Conservation (phyloP, 1,140 invertebrate genomes). For the Caligus rogercresseyi region DNA sequence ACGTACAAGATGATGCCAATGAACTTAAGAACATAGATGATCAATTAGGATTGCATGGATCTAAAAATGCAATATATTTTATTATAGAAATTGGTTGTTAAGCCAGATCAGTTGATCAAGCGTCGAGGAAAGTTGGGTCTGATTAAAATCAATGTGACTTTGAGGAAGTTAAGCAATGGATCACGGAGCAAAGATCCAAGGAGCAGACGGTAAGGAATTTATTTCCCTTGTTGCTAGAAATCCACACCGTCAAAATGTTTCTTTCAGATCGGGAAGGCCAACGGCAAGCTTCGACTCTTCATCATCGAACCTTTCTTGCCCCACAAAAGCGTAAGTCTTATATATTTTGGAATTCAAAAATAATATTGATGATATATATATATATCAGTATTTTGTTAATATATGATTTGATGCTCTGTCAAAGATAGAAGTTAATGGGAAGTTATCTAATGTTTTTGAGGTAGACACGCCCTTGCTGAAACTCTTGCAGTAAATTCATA, state of each 20-base stretch:
- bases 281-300: constrained; percentile 73
- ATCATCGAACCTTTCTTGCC: constrained; percentile 93
- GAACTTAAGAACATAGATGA: too few relatives aligned
- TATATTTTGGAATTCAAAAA: not conserved
- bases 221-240: not conserved
- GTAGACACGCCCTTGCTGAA: not conserved
- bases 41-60: too few relatives aligned
- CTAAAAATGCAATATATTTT: too few relatives aligned
- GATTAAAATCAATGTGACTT: constrained; percentile 83
- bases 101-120: constrained; percentile 98
- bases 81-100: constrained; percentile 70
- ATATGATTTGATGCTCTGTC: too few relatives aligned
- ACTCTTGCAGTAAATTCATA: too few relatives aligned
- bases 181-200: constrained; percentile 64
- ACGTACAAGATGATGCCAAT: too few relatives aligned
- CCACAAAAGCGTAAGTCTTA: constrained; percentile 37
- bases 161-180: constrained; percentile 61
- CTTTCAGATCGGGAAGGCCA: constrained; percentile 53
- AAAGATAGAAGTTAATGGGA: constrained; percentile 10
- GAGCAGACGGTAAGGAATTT: constrained; percentile 47
- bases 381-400: too few relatives aligned
- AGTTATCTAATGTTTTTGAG: constrained; percentile 14
- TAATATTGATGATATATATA: not conserved
- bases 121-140: constrained; percentile 87
- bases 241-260: not conserved